Evolutionary conservation across 1,140 invertebrate genomes (phyloP).

Genomic region (Gyrodactylus bullatarudis): DNA sequence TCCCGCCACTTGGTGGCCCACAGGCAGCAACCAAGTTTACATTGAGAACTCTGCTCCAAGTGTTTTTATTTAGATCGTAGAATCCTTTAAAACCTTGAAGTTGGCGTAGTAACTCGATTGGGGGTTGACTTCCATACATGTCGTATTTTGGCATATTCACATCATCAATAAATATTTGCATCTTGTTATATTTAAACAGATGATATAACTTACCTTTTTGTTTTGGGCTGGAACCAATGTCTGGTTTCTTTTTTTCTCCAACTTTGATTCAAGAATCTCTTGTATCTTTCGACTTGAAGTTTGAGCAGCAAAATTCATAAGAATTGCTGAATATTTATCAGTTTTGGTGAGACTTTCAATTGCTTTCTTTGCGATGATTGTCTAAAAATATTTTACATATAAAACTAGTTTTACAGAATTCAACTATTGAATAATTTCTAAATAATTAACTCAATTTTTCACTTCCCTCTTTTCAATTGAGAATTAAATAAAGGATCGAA

Average conservation of each 20-base stretch:
- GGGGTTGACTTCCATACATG: conserved; percentile 20
- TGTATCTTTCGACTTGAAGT: conserved; percentile 32
- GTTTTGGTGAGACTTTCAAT: conserved; percentile 29
- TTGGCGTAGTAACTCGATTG: conserved; percentile 29
- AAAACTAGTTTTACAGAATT: no score
- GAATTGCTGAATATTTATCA: conserved; percentile 32
- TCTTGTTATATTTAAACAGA: conserved; percentile 7
- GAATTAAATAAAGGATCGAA: no score
- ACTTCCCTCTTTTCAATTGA: no score
- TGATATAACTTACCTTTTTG: background rate
- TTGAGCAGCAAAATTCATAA: conserved; percentile 53
- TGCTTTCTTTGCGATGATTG: conserved; percentile 37
- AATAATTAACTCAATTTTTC: no score
- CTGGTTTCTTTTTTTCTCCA: conserved; percentile 20
- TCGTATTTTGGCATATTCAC: conserved; percentile 25
- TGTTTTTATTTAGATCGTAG: conserved; percentile 46
- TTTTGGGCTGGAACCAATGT: conserved; percentile 12
- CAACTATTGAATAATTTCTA: no score
- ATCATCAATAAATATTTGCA: conserved; percentile 22
- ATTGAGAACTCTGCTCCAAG: conserved; percentile 29
- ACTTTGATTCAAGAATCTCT: conserved; percentile 22
- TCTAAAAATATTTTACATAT: conserved; percentile 16
- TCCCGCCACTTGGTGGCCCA: conserved; percentile 22
- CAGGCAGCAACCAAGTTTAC: conserved; percentile 20
- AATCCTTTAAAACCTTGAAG: conserved; percentile 42